Conservation (phyloP, 92 coral and sea anemone genomes). For the Actinostola sp. region DNA sequence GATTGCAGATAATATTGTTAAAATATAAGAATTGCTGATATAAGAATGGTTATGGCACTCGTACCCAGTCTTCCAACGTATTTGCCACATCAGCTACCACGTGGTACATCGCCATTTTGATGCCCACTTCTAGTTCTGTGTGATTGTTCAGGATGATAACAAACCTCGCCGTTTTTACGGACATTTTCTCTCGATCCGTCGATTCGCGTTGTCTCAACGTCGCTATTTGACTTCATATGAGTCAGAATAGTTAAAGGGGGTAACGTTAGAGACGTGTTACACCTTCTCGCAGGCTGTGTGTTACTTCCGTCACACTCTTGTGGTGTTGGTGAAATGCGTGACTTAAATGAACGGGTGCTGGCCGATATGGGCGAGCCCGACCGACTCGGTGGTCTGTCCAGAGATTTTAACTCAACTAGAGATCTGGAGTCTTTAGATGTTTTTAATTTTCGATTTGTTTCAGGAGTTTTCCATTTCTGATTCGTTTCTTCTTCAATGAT, state of each 20-base stretch:
- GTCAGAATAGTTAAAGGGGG: constrained; percentile 14
- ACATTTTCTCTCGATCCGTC: constrained; percentile 3
- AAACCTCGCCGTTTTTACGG: not conserved
- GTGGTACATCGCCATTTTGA: constrained; percentile 27
- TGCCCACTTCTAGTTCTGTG: constrained; percentile 17
- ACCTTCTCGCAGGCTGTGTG: not conserved
- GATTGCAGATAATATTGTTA: no score
- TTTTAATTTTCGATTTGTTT: not conserved
- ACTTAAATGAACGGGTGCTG: constrained; percentile 40
- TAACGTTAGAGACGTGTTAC: constrained; percentile 16
- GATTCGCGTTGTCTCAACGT: no score
- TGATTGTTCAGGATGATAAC: not conserved
- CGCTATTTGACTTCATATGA: not conserved
- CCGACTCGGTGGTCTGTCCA: not conserved
- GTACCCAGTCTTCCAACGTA: not conserved
- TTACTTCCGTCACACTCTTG: not conserved
- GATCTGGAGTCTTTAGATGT: constrained; percentile 19
- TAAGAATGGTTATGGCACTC: not conserved
- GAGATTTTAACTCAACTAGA: constrained; percentile 27
- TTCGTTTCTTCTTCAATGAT: constrained; percentile 34
- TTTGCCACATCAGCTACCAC: not conserved
- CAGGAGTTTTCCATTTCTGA: not conserved
- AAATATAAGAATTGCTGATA: no score
- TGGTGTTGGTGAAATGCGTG: constrained; percentile 52
- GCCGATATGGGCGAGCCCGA: constrained; percentile 22